Percentiles rank a stretch among this genome's conserved stretches.
Conservation (phyloP, 2,888 invertebrate genomes). For the Erebia ligea region DNA sequence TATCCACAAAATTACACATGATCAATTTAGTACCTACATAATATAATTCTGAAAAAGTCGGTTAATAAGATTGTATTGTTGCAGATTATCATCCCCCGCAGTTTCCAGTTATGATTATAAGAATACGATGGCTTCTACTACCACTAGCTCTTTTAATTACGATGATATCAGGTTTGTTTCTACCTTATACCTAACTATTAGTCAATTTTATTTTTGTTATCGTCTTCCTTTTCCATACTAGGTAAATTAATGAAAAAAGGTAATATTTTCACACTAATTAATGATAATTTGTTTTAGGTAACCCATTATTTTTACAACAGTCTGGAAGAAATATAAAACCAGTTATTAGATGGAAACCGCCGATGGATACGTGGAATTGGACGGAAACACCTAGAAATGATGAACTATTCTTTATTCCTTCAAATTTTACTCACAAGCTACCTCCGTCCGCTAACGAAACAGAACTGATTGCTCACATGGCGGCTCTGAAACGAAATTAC, state of each 20-base stretch:
- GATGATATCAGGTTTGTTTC: constrained; percentile 63
- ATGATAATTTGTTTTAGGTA: constrained; percentile 59
- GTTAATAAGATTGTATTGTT: constrained; percentile 49
- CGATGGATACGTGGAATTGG: constrained; percentile 78
- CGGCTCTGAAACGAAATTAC: constrained; percentile 72
- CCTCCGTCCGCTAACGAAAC: constrained; percentile 79
- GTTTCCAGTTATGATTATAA: constrained; percentile 69
- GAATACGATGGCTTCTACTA: constrained; percentile 71
- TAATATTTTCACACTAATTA: background rate
- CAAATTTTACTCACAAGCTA: constrained; percentile 75
- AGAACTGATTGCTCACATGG: constrained; percentile 73
- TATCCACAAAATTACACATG: too few relatives aligned
- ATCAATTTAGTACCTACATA: too few relatives aligned
- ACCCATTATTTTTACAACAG: constrained; percentile 72
- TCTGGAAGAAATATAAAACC: constrained; percentile 61
- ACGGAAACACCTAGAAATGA: constrained; percentile 65
- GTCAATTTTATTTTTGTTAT: constrained; percentile 1
- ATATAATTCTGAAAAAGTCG: too few relatives aligned
- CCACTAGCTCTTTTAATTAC: constrained; percentile 51
- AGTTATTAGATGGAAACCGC: constrained; percentile 76
- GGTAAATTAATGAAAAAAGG: too few relatives aligned
- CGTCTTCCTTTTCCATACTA: background rate
- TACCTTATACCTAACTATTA: background rate
- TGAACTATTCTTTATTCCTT: constrained; percentile 72
- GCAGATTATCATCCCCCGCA: constrained; percentile 56